Evolutionary conservation across 1,140 invertebrate species (phyloP).

Genomic region (Rhyacophila brunnea): DNA sequence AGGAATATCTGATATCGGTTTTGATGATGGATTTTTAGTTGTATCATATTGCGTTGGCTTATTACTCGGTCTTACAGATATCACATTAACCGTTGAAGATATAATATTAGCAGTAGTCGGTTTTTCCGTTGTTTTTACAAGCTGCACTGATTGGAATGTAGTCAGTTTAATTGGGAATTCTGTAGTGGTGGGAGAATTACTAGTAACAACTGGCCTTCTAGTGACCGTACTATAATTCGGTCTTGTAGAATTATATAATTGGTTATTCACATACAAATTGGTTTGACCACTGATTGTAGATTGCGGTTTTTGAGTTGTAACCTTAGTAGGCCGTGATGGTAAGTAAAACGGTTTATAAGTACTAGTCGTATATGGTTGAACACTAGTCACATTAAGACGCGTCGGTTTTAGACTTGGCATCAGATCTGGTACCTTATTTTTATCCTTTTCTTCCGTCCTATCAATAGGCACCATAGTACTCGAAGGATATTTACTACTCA

Average conservation of each 20-base stretch:
- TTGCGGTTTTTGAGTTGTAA: slow-evolving; percentile 28
- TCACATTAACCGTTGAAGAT: slow-evolving; percentile 31
- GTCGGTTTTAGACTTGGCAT: slow-evolving; percentile 22
- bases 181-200: slow-evolving; percentile 37
- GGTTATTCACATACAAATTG: slow-evolving; percentile 28
- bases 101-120: slow-evolving; percentile 38
- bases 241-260: slow-evolving; percentile 30
- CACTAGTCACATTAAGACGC: slow-evolving; percentile 3
- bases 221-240: slow-evolving; percentile 35
- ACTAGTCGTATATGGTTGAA: not conserved
- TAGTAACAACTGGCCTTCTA: slow-evolving; percentile 20
- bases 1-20: slow-evolving; percentile 21
- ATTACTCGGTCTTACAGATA: slow-evolving; percentile 40
- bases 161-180: slow-evolving; percentile 50
- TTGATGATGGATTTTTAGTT: slow-evolving; percentile 44
- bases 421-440: slow-evolving; percentile 15
- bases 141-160: slow-evolving; percentile 55
- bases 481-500: no score
- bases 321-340: slow-evolving; percentile 28
- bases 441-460: slow-evolving; percentile 7
- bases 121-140: slow-evolving; percentile 37
- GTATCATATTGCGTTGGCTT: slow-evolving; percentile 37
- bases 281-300: slow-evolving; percentile 4
- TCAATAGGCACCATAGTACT: slow-evolving; percentile 17
- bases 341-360: slow-evolving; percentile 20